phyloP scores from a whole-genome alignment of 2,888 invertebrate genomes.

The Prosopocoilus inquinatus region DNA sequence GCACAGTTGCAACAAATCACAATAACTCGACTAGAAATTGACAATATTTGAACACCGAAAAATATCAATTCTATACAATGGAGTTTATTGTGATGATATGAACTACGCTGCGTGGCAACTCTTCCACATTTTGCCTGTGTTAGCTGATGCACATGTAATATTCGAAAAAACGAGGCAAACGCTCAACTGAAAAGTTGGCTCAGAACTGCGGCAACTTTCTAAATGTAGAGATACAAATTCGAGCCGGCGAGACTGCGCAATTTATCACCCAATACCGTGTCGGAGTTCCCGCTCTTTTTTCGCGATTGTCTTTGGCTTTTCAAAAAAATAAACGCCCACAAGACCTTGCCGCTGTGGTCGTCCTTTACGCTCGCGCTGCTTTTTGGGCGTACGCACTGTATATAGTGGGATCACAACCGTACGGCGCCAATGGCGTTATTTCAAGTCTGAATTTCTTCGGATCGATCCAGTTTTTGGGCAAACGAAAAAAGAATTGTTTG shows the following conservation, averaged over 20 bases:
- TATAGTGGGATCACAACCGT: not conserved
- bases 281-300: slow-evolving; percentile 2
- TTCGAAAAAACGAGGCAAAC: slow-evolving; percentile 2
- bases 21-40: slow-evolving; percentile 17
- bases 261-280: slow-evolving; percentile 8
- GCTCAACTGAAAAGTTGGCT: slow-evolving; percentile 11
- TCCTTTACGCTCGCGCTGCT: not conserved
- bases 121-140: slow-evolving; percentile 20
- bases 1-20: slow-evolving; percentile 18
- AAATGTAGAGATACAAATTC: not conserved
- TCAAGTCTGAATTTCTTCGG: not conserved
- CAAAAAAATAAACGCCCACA: not conserved
- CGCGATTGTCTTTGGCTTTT: not conserved
- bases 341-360: not conserved
- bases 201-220: slow-evolving; percentile 9
- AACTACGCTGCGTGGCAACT: slow-evolving; percentile 21
- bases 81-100: not conserved
- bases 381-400: not conserved
- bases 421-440: not conserved
- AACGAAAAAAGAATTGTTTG: too few species aligned
- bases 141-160: slow-evolving; percentile 8
- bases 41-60: slow-evolving; percentile 12
- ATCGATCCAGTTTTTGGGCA: too few species aligned
- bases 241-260: slow-evolving; percentile 12
- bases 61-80: too few species aligned